Conservation (phyloP, 2,113 vertebrate genomes). For the Campylomormyrus tamandua region DNA sequence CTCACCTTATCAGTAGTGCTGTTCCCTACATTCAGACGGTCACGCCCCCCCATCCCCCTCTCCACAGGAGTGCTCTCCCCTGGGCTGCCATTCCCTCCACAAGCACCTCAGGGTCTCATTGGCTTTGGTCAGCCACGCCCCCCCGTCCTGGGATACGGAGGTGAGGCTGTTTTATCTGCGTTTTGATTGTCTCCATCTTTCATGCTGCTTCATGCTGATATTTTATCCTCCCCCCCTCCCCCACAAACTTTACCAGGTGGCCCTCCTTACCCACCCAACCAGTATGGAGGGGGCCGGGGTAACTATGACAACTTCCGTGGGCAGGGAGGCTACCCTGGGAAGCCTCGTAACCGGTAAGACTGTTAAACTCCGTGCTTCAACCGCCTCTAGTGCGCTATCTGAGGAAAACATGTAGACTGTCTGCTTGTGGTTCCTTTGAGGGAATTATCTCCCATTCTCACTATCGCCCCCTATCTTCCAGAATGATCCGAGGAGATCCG, state of each 20-base stretch:
- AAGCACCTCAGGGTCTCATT: slow-evolving; percentile 76
- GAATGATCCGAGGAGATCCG: slow-evolving; percentile 82
- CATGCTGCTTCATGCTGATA: background rate
- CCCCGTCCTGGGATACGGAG: slow-evolving; percentile 78
- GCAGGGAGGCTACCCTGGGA: slow-evolving; percentile 76
- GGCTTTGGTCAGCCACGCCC: slow-evolving; percentile 81
- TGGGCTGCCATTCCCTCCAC: slow-evolving; percentile 73
- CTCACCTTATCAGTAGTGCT: background rate
- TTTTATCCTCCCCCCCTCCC: background rate
- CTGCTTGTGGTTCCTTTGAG: background rate
- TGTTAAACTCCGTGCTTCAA: background rate
- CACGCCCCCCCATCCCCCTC: background rate
- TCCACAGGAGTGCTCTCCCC: slow-evolving; percentile 55
- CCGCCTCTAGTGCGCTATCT: background rate
- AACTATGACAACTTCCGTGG: slow-evolving; percentile 83
- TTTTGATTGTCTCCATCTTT: background rate
- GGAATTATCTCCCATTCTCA: background rate
- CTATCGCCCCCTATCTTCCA: slow-evolving; percentile 36
- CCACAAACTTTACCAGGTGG: slow-evolving; percentile 45
- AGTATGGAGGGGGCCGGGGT: slow-evolving; percentile 74
- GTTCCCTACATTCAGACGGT: background rate
- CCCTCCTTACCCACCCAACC: slow-evolving; percentile 77
- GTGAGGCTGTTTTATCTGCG: slow-evolving; percentile 45
- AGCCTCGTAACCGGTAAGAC: slow-evolving; percentile 80
- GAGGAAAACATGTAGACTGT: background rate